Evolutionary conservation across 1,140 invertebrate species (phyloP), one percentile per base, ranked within the genome.

Genomic region (Globodera rostochiensis): DNA sequence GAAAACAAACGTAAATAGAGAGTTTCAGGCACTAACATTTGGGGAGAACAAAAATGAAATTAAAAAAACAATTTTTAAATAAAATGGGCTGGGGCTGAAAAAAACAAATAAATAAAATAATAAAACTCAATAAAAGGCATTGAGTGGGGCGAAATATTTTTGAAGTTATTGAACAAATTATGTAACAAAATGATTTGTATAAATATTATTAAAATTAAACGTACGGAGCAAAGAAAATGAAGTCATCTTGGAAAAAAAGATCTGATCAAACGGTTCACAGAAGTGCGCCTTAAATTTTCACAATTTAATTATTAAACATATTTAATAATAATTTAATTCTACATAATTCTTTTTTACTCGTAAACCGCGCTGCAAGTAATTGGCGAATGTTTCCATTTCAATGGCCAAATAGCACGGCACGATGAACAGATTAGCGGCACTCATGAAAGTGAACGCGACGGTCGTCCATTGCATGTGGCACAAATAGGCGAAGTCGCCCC

Each of bases 401-500:
- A 74, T 74, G 21, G 46, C 73, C 73, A 74, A 50, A 57, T 7
- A 13, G 60, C 73, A 47, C 25, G 73, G 73, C 13, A 57, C 60
- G 36, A 74, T 49, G 60, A 74, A 74, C 13, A 74, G 47, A 74
- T 60, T 57, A 25, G 73, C 46, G 11, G 73, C 60, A 36, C 45
- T 49, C 73, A 74, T 74, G 13, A 74, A 74, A 74, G 36, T 49
- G 36, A 74, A 74, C 25, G 73, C 75, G 11, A 47, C 46, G 5
- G 19, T 9, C 6, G 60, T 67, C 75, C 75, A 71, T 9, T 36
- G 69, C 69, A 71, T 25, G 21, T 71, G 69, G 69, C 69, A 71
- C 69, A 84, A 47, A 64, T 83, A 83, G 21, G 82, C 82, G 66
- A 84, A 83, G 57, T 83, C 82, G 36, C 74, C 82, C 0, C 82